phyloP scores from a whole-genome alignment of 2,113 vertebrate species.

The Eurystomus gularis region DNA sequence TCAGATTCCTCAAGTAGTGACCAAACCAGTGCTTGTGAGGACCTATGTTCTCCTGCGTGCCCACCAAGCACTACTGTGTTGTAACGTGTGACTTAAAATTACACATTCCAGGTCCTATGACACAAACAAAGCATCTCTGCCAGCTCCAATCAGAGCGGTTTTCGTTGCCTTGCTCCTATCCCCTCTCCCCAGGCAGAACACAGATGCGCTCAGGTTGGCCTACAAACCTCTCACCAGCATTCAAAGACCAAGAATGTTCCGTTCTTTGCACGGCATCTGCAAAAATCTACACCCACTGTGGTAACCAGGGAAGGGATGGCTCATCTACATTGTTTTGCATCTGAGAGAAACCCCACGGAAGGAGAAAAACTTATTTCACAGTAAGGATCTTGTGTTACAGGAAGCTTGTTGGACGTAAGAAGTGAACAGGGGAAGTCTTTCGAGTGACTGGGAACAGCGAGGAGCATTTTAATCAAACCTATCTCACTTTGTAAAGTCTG shows the following conservation, averaged over 20 bases:
- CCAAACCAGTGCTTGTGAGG: not conserved
- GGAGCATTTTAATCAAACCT: not conserved
- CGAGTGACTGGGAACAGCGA: not conserved
- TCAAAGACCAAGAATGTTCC: not conserved
- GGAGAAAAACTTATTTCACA: not conserved
- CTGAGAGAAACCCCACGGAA: not conserved
- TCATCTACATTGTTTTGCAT: not conserved
- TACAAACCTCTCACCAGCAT: not conserved
- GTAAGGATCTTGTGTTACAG: not conserved
- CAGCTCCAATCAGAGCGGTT: not conserved
- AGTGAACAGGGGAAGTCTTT: not conserved
- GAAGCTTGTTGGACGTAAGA: not conserved
- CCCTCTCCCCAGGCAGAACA: not conserved
- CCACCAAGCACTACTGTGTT: not conserved
- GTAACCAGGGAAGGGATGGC: not conserved
- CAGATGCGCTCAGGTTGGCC: not conserved
- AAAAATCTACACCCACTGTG: not conserved
- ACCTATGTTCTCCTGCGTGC: not conserved
- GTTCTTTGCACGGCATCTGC: accelerated
- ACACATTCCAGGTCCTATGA: not conserved
- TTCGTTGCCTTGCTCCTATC: not conserved
- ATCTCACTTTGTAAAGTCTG: not conserved
- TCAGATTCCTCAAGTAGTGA: not conserved
- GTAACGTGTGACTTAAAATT: not conserved
- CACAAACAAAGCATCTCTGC: not conserved